Conservation (phyloP, 2,888 invertebrate genomes). For the Piscicola geometra region DNA sequence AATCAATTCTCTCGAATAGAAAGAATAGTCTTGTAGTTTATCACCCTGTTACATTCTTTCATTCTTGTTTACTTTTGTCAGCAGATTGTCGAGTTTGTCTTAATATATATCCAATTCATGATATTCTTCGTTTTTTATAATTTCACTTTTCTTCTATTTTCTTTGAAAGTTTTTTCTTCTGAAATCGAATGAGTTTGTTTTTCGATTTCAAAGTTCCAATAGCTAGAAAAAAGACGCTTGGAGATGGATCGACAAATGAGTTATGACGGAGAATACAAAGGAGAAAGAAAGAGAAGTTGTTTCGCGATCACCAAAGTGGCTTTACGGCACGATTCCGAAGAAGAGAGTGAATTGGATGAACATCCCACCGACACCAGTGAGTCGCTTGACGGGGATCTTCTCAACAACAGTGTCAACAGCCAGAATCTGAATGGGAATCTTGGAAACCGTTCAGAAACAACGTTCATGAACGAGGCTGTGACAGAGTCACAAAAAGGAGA, state of each 20-base stretch:
- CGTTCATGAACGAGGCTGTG: background rate
- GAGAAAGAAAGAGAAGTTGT: background rate
- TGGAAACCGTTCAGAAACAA: background rate
- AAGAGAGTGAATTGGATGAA: slow-evolving; percentile 1
- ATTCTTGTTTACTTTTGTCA: slow-evolving; percentile 12
- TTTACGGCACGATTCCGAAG: background rate
- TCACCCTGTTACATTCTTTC: slow-evolving; percentile 2
- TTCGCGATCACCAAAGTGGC: background rate
- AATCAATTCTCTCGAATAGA: no score
- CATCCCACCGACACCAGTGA: background rate
- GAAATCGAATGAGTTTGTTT: background rate
- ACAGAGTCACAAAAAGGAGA: no score
- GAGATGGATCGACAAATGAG: background rate
- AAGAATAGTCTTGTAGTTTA: no score
- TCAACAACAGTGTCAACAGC: background rate
- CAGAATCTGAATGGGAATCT: no score
- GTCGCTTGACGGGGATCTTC: background rate
- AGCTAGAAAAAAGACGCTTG: background rate
- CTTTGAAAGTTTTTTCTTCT: background rate
- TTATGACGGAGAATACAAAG: background rate
- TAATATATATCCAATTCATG: background rate
- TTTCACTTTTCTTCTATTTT: background rate
- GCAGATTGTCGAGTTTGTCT: background rate
- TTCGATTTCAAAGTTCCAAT: background rate
- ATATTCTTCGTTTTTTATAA: background rate